Evolutionary conservation across 2,888 invertebrate genomes (phyloP).

Genomic region (Stomorhina lunata): DNA sequence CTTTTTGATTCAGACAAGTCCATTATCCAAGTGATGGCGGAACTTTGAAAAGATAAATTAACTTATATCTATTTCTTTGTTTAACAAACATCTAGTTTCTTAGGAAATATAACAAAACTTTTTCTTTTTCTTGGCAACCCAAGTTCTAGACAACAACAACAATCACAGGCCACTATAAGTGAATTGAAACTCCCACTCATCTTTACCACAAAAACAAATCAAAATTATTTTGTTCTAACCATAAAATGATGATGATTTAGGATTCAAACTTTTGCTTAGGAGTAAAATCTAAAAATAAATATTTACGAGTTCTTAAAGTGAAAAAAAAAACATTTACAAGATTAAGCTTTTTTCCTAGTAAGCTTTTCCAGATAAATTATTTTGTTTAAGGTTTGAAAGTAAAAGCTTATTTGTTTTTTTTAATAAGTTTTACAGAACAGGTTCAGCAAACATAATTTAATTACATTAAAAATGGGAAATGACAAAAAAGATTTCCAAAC

Average conservation of each 20-base stretch:
- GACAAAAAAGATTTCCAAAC: too few species aligned
- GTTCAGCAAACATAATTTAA: too few species aligned
- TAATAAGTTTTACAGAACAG: too few species aligned
- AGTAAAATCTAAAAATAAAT: too few species aligned
- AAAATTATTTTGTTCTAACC: neutral
- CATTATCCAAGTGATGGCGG: slow-evolving; percentile 25
- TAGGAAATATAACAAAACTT: neutral
- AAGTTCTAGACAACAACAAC: neutral
- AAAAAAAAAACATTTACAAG: too few species aligned
- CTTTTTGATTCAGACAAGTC: slow-evolving; percentile 7
- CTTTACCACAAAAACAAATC: neutral
- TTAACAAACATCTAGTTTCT: neutral
- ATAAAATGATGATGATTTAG: neutral
- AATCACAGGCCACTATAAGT: neutral
- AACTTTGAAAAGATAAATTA: slow-evolving; percentile 1
- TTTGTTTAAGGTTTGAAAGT: neutral
- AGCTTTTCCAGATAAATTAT: too few species aligned
- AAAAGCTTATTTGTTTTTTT: neutral
- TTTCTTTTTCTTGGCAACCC: neutral
- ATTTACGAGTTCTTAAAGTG: too few species aligned
- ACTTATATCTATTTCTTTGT: neutral
- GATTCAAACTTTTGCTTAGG: too few species aligned
- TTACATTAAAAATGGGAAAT: too few species aligned
- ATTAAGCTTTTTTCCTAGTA: too few species aligned
- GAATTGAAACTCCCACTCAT: slow-evolving; percentile 8